A percentile compares a stretch with the other conserved stretches of the same genome.
Conservation (phyloP, 2,797 vertebrate genomes). For the Zenarchopterus dispar region DNA sequence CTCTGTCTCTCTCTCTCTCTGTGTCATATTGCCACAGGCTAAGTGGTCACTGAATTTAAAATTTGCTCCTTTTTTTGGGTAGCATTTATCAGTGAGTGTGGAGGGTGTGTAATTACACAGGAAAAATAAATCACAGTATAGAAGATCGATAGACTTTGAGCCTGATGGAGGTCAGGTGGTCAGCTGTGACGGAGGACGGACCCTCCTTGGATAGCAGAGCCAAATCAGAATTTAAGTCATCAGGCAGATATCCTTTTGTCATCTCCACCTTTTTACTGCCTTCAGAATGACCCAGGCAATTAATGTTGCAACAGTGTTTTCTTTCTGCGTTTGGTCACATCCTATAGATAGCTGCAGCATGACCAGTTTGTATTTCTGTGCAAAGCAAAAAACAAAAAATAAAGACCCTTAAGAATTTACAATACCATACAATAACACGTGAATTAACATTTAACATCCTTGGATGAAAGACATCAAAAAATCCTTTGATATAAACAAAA, state of each 20-base stretch:
- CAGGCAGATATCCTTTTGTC: constrained; percentile 43
- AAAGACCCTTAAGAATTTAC: no score
- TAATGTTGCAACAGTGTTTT: not conserved
- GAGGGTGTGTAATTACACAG: constrained; percentile 23
- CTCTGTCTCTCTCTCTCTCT: constrained; percentile 5
- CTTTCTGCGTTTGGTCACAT: constrained; percentile 6
- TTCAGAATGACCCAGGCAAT: constrained; percentile 38
- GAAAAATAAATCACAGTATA: constrained; percentile 13
- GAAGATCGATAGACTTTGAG: constrained; percentile 38
- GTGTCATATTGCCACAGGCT: not conserved
- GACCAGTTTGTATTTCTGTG: not conserved
- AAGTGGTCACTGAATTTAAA: constrained; percentile 7
- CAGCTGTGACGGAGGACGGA: constrained; percentile 48
- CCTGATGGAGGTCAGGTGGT: constrained; percentile 48
- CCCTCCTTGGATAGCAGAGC: constrained; percentile 42
- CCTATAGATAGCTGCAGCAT: not conserved
- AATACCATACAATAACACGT: no score
- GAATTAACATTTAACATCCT: no score
- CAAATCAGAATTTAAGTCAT: constrained; percentile 66
- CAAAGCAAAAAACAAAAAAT: no score
- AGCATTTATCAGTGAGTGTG: constrained; percentile 16
- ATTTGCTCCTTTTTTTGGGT: not conserved
- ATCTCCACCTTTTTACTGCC: constrained; percentile 48
- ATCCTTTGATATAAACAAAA: no score
- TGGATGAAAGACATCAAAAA: no score